Evolutionary conservation across 2,888 invertebrate species (phyloP).

Genomic region (Drosophila birchii): DNA sequence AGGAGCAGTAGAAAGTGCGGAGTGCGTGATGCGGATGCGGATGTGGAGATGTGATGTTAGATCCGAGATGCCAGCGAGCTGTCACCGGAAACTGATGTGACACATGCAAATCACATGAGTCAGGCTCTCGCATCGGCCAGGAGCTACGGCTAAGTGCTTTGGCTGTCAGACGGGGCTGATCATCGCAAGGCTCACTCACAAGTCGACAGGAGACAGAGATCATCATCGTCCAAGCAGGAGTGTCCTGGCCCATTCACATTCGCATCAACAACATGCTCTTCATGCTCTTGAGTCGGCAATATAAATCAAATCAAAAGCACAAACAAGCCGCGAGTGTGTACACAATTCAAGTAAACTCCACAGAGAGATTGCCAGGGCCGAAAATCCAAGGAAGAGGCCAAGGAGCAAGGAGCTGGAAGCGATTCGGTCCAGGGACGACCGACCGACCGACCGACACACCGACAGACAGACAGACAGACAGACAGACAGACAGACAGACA

Average conservation of each 20-base stretch:
- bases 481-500: conserved; percentile 19
- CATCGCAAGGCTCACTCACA: conserved; percentile 20
- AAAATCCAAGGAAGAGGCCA: conserved; percentile 29
- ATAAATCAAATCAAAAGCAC: conserved; percentile 70
- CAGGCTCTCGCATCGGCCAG: conserved; percentile 10
- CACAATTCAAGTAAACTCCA: conserved; percentile 56
- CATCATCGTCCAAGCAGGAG: conserved; percentile 20
- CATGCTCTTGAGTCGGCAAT: conserved; percentile 49
- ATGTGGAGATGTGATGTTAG: conserved; percentile 1
- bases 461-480: conserved; percentile 12
- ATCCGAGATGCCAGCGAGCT: conserved; percentile 43
- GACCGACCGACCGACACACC: background rate
- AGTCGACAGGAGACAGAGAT: conserved; percentile 24
- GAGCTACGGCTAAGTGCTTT: conserved; percentile 29
- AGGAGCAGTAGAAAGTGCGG: background rate
- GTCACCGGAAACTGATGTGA: conserved; percentile 69
- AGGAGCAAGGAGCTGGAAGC: conserved; percentile 2
- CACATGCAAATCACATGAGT: conserved; percentile 71
- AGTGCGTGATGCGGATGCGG: background rate
- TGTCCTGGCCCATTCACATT: conserved; percentile 10
- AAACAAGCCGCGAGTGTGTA: conserved; percentile 72
- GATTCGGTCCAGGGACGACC: conserved; percentile 12
- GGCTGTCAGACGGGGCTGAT: conserved; percentile 25
- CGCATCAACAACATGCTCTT: conserved; percentile 30
- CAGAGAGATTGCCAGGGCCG: conserved; percentile 41